These are phyloP conservation scores for Acanthosepion esculentum DNA, from an alignment of 2,888 invertebrate species.

Conservation along the genomic window DNA sequence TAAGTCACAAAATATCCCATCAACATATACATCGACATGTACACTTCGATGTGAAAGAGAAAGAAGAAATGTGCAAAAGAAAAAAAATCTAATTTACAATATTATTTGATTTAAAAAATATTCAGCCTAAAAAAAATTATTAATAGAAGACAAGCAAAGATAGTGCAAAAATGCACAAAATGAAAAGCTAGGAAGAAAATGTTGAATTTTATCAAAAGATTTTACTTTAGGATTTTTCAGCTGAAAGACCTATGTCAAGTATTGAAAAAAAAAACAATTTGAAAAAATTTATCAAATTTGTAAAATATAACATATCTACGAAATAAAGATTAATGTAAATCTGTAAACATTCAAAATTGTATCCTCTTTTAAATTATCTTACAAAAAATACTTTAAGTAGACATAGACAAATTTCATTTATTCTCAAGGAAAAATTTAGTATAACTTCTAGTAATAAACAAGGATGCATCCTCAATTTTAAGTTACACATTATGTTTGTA, in stretches of 20 bases:
- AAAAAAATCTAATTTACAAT: constrained; percentile 1
- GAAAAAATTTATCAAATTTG: neutral
- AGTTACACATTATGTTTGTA: neutral
- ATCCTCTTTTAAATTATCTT: too few relatives aligned
- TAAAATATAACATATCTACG: constrained; percentile 4
- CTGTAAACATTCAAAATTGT: neutral
- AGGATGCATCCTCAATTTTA: neutral
- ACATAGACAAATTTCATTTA: too few relatives aligned
- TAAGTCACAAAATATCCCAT: neutral
- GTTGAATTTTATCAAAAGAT: neutral
- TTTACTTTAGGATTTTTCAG: neutral
- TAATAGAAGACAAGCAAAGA: constrained; percentile 17
- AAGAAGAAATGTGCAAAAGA: neutral
- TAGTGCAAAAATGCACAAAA: constrained; percentile 33
- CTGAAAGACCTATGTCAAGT: constrained; percentile 33
- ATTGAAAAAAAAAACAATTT: constrained; percentile 8
- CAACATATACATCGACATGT: neutral
- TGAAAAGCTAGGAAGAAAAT: constrained; percentile 33
- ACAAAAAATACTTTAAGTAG: too few relatives aligned
- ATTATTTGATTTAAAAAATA: neutral
- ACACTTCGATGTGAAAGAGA: neutral
- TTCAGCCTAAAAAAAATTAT: constrained; percentile 25
- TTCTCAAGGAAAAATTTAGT: too few relatives aligned
- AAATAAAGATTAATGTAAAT: neutral
- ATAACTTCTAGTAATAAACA: too few relatives aligned